Base-by-base conservation (phyloP, 2,888 invertebrate genomes). In the Athalia circularis region DNA sequence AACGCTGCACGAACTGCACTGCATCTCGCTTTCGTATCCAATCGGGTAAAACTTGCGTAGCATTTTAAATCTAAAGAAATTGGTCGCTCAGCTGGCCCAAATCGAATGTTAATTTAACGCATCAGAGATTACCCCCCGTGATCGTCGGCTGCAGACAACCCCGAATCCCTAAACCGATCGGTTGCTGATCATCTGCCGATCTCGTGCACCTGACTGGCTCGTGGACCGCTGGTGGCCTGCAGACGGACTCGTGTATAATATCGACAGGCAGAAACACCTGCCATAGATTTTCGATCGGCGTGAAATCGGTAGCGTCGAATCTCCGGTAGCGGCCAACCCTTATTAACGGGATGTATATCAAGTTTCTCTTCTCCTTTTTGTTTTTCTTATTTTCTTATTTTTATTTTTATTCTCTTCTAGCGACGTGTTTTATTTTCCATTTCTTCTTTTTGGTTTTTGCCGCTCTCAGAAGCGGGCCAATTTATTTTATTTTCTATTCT, bases 81-180 rank as follows among this genome's bases (percentile, higher is more conserved):
- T 59, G 59, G 47, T 59, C 72, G 72, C 45, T 72, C 72, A 57
- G 72, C 72, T 72, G 57, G 72, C 45, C 72, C 62, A 75, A 52
- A 48, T 75, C 62, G 75, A 75, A 62, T 75, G 50, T 75, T 75
- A 75, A 75, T 75, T 75, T 75, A 59, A 74, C 65, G 78, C 68
- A 70, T 68, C 64, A 74, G 78, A 72, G 78, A 70, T 64, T 68
- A 65, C 78, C 77, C 78, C 78, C 72, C 72, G 70, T 50, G 78
- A 74, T 74, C 72, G 29, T 29, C 2, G 29, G 29, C 29, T 29
- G 48, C 57, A 72, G 72, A 78, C 74, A 78, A 68, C 62, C 70
- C 78, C 78, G 70, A 48, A 78, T 59, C 62, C 70, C 78, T 74
- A 62, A 48, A 54, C 64, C 59, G 77, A 77, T 68, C 68, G 77